Base-by-base conservation (phyloP, 2,888 invertebrate genomes). In the Andrena haemorrhoa region DNA sequence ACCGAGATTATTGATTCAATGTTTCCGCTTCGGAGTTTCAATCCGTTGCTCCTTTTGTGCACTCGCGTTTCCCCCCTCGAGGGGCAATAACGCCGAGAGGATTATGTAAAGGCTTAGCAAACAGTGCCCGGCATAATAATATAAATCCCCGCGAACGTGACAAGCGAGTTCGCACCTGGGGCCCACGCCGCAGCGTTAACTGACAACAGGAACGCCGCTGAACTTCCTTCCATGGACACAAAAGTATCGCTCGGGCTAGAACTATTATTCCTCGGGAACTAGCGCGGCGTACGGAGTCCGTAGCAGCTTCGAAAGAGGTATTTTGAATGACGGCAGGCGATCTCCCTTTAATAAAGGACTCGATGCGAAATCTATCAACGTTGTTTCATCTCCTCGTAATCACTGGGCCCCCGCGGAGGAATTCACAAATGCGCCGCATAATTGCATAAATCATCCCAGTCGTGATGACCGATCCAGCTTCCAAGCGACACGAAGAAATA, bases 401-500 rank as follows among this genome's bases (percentile, higher is more conserved):
- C 26, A 31, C 51, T 6, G 26, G 16, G 8, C 10, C 12, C 33
- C 3, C 60, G 53, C 71, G 10, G 61, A 23, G 74, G 74, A 72
- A 80, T 69, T 49, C 49, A 51, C 65, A 51, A 53, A 72, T 33
- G 20, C 29, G 29, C 6, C 56, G 81, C 64, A 74, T 81, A 81
- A 81, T 69, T 69, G 64, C 81, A 74, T 81, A 74, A 81, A 81
- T 81, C 81, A 81, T 58, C 26, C 35, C 31, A 74, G 51, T 63
- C 66, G 56, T 80, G 81, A 81, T 65, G 81, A 63, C 81, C 80
- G 81, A 81, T 81, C 74, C 58, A 20, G 20, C 23, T n/a, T n/a
- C 61, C 51, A 31, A 75, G 41, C 47, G 56, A 33, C 60, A 20
- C 69, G 69, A 33, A 70, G 81, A 75, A 81, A 81, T 81, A 81